These are phyloP conservation scores for Cephalotes varians DNA, from an alignment of 2,888 invertebrate genomes.

Conservation along the genomic window DNA sequence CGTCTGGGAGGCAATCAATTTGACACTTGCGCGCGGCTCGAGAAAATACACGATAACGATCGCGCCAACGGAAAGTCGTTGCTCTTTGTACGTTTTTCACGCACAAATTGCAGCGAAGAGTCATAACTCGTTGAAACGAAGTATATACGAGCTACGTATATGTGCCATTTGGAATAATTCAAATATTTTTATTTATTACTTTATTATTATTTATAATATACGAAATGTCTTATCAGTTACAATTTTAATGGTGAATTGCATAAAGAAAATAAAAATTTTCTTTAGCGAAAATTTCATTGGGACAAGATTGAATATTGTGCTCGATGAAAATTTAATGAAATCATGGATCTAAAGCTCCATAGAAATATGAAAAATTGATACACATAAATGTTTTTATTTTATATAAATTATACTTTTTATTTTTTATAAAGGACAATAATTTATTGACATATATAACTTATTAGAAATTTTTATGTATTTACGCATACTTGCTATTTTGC, in stretches of 20 bases:
- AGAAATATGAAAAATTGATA: neutral
- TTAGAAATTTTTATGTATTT: neutral
- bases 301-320: neutral
- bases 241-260: neutral
- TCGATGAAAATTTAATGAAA: neutral
- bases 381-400: neutral
- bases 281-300: neutral
- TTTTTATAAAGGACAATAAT: neutral
- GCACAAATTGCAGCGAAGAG: neutral
- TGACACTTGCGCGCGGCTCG: constrained; percentile 15
- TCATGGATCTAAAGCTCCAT: neutral
- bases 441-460: neutral
- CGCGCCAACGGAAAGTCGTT: neutral
- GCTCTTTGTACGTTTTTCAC: neutral
- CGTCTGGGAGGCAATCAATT: constrained; percentile 56
- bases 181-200: neutral
- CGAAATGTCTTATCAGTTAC: neutral
- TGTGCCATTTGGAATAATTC: neutral
- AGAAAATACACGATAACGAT: constrained; percentile 33
- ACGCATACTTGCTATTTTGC: neutral
- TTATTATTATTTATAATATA: neutral
- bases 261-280: neutral
- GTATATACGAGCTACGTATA: neutral
- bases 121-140: neutral
- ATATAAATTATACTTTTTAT: neutral